phyloP scores from a whole-genome alignment of 2,888 invertebrate genomes.

The Microctonus aethiopoides region DNA sequence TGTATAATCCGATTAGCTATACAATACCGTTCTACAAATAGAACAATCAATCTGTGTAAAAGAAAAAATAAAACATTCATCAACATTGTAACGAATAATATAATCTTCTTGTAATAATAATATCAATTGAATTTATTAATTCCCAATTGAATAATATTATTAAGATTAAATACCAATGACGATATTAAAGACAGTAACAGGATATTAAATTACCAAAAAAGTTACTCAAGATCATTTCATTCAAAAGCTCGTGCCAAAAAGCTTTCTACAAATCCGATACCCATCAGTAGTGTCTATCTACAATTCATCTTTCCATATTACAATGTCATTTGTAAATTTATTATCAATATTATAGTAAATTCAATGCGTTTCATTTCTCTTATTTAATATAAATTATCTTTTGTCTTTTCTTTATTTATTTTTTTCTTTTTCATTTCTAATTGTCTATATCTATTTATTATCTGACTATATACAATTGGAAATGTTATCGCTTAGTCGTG shows the following conservation, averaged over 20 bases:
- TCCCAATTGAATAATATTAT: too few species aligned
- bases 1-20: too few species aligned
- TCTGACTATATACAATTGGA: not conserved
- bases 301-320: not conserved
- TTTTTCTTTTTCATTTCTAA: too few species aligned
- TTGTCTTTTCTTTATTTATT: not conserved
- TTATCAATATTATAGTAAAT: not conserved
- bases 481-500: constrained; percentile 20
- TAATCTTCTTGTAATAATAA: too few species aligned
- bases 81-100: too few species aligned
- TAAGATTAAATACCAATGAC: too few species aligned
- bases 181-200: not conserved
- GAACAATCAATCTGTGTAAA: too few species aligned
- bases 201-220: constrained; percentile 14
- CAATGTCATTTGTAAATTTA: not conserved
- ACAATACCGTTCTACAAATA: too few species aligned
- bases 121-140: too few species aligned
- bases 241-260: not conserved
- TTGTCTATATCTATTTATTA: not conserved
- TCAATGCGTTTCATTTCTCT: not conserved
- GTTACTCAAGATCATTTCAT: not conserved
- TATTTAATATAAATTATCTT: too few species aligned
- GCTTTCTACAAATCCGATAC: not conserved
- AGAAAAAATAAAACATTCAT: too few species aligned
- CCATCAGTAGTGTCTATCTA: not conserved